These are phyloP conservation scores for Entomobrya multifasciata DNA, from an alignment of 2,888 invertebrate species.

Conservation along the genomic window DNA sequence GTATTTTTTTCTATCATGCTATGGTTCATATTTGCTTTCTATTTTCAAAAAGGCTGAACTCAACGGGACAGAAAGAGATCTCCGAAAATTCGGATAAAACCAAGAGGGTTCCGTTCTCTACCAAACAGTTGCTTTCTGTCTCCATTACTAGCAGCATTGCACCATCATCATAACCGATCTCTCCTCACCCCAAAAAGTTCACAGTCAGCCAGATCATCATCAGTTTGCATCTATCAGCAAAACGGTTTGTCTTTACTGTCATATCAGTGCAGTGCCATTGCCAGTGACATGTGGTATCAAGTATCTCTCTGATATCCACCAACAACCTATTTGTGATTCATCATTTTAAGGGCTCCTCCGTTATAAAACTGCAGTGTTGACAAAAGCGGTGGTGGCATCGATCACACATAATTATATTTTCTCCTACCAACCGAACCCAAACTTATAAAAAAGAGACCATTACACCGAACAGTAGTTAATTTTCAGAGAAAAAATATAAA, in stretches of 20 bases:
- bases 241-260: neutral
- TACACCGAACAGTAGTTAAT: neutral
- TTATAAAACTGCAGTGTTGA: conserved; percentile 45
- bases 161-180: neutral
- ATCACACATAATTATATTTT: conserved; percentile 58
- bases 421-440: neutral
- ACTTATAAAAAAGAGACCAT: neutral
- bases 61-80: neutral
- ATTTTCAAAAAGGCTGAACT: neutral
- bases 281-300: no score
- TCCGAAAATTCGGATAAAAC: conserved; percentile 70
- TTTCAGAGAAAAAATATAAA: conserved; percentile 1
- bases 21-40: no score
- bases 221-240: no score
- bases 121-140: conserved; percentile 75
- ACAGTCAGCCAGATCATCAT: no score
- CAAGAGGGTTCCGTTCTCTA: conserved; percentile 39
- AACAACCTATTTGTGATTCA: neutral
- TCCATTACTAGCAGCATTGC: conserved; percentile 41
- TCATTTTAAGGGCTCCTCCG: conserved; percentile 19
- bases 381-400: conserved; percentile 61
- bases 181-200: neutral
- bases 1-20: no score
- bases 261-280: neutral
- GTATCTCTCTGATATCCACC: conserved; percentile 8